These are phyloP conservation scores for Arenaria interpres DNA, from an alignment of 2,113 vertebrate genomes.

Conservation along the genomic window DNA sequence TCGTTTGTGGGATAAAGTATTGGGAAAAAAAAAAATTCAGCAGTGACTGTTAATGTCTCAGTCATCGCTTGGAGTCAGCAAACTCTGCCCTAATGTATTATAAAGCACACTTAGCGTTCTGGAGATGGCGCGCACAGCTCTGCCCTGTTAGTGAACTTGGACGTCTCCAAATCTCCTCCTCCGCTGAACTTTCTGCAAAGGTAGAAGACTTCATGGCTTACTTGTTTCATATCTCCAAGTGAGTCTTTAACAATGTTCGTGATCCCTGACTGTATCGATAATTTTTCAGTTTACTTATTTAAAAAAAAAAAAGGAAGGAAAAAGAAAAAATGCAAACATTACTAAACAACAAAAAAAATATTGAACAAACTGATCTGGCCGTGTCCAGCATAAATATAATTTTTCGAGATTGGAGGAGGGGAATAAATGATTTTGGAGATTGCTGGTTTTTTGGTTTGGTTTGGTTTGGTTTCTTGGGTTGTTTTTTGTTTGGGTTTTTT, in stretches of 20 bases:
- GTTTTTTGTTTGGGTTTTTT: constrained; percentile 49
- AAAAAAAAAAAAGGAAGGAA: constrained; percentile 9
- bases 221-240: constrained; percentile 90
- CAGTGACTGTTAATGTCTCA: constrained; percentile 69
- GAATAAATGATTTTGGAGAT: constrained; percentile 75
- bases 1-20: constrained; percentile 79
- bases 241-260: constrained; percentile 87
- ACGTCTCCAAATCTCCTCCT: constrained; percentile 84
- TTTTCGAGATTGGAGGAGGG: constrained; percentile 79
- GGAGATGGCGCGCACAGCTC: constrained; percentile 66
- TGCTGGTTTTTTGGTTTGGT: constrained; percentile 24
- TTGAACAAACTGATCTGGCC: constrained; percentile 70
- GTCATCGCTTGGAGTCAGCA: constrained; percentile 81
- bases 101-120: constrained; percentile 90
- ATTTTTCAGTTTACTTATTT: constrained; percentile 70
- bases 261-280: constrained; percentile 77
- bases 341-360: constrained; percentile 34
- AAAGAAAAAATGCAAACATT: constrained; percentile 29
- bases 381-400: constrained; percentile 65
- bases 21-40: constrained; percentile 72
- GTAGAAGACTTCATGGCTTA: constrained; percentile 90
- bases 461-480: constrained; percentile 66
- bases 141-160: constrained; percentile 75
- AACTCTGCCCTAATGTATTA: constrained; percentile 90
- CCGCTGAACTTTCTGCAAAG: constrained; percentile 83